Base-by-base conservation (phyloP, 2,797 vertebrate species). In the Melanitta fusca region DNA sequence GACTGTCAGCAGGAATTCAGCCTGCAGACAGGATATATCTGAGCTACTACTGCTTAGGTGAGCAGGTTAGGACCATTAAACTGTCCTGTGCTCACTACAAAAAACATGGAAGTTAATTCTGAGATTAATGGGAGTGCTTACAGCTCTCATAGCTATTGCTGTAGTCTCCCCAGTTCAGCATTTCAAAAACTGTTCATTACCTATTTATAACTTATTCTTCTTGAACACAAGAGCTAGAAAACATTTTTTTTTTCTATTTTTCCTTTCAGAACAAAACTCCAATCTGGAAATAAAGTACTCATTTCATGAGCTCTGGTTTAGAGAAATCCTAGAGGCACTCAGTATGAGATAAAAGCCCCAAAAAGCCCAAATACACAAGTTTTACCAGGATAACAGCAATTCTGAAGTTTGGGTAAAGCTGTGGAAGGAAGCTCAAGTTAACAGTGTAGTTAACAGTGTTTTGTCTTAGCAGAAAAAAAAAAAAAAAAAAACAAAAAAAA, bases 11-110 rank as follows among this genome's bases (percentile, higher is more conserved):
- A 85, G 75, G 72, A 77, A 24, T 24, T 25, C 75, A 89, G 54
- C 20, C 25, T 11, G 62, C 38, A 49, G 45, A 39, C 0, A 0
- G 49, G 58, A 6, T 13, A 5, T 1, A 10, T 39, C 75, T 57
- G 54, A 34, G 22, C 0, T 12, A 85, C 32, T 1, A 36, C 25
- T 72, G 39, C 57, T 89, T 2, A 69, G 73, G 70, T 54, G 58
- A 94, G 58, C 64, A 43, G 74, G 68, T 73, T 62, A 61, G 0
- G 0, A 66, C 36, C 36, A 41, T 54, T 39, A 71, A 32, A 41
- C 18, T 43, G 53, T 34, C 56, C 17, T 0, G 43, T 13, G 41
- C 4, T 56, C 4, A 0, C 60, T 41, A 56, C 8, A 72, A 83
- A 71, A 49, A 6, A 0, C 38, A 28, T 1, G 25, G 57, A 60